These are phyloP conservation scores for Holothuria glaberrima DNA, from an alignment of 35 echinoderm and acorn worm species.

Conservation along the genomic window DNA sequence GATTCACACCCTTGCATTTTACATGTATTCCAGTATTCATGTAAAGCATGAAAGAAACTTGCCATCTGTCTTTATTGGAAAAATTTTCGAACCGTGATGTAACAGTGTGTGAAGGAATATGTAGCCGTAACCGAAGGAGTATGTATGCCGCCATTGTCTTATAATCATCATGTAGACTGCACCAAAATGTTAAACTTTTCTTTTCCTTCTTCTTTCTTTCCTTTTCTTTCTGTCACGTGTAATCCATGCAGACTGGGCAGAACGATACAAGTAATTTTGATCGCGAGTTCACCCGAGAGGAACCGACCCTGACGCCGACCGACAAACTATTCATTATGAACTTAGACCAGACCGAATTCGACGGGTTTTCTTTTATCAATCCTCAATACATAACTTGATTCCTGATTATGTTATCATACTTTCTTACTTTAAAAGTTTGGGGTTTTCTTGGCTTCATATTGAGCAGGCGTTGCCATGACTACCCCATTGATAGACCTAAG, in stretches of 20 bases:
- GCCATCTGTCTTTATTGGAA: too few species aligned
- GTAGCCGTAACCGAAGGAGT: too few species aligned
- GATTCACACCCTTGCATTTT: too few species aligned
- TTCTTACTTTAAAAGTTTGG: background rate
- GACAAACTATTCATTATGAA: constrained; percentile 99
- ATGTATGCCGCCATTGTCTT: too few species aligned
- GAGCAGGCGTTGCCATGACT: constrained; percentile 16
- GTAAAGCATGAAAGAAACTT: too few species aligned
- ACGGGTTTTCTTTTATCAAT: constrained; percentile 85
- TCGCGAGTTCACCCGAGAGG: constrained; percentile 90
- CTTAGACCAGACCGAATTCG: constrained; percentile 96
- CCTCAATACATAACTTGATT: constrained; percentile 61
- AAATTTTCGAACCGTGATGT: too few species aligned
- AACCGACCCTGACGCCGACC: constrained; percentile 87
- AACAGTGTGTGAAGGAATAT: too few species aligned
- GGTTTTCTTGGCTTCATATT: background rate
- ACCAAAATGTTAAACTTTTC: background rate
- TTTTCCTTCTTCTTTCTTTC: background rate
- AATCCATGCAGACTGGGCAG: constrained; percentile 60
- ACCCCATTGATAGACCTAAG: constrained; percentile 45
- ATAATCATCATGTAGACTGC: background rate
- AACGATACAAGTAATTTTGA: constrained; percentile 93
- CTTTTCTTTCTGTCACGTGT: background rate
- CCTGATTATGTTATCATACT: background rate
- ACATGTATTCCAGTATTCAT: too few species aligned